Evolutionary conservation across 2,888 invertebrate genomes (phyloP).

Genomic region (Steinernema carpocapsae): DNA sequence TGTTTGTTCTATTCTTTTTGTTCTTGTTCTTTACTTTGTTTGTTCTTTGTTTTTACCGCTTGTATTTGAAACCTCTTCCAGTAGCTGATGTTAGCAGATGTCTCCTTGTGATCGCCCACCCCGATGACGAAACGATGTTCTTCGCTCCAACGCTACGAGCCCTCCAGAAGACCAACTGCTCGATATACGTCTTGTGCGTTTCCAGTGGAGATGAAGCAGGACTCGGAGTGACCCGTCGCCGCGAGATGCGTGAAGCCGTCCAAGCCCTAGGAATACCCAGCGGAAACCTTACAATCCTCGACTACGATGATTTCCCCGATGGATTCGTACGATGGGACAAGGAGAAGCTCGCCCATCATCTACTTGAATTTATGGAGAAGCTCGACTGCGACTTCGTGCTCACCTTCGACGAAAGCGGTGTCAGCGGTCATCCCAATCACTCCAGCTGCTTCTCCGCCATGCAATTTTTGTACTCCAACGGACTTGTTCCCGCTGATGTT

Average conservation of each 20-base stretch:
- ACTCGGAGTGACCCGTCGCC: slow-evolving; percentile 74
- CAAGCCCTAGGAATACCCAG: slow-evolving; percentile 80
- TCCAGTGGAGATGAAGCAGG: slow-evolving; percentile 48
- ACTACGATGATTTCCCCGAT: slow-evolving; percentile 77
- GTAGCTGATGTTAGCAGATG: slow-evolving; percentile 35
- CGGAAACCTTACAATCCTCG: slow-evolving; percentile 77
- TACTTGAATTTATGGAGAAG: slow-evolving; percentile 45
- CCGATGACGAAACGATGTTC: slow-evolving; percentile 99
- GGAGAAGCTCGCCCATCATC: slow-evolving; percentile 38
- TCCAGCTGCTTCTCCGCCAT: slow-evolving; percentile 57
- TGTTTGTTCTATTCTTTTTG: background rate
- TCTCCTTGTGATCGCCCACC: slow-evolving; percentile 88
- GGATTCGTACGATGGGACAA: slow-evolving; percentile 72
- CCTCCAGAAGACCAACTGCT: slow-evolving; percentile 38
- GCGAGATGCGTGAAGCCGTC: slow-evolving; percentile 84
- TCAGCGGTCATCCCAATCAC: slow-evolving; percentile 91
- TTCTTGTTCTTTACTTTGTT: slow-evolving; percentile 10
- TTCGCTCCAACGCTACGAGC: slow-evolving; percentile 79
- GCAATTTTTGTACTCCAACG: slow-evolving; percentile 53
- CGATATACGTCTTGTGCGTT: slow-evolving; percentile 55
- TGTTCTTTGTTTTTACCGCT: slow-evolving; percentile 11
- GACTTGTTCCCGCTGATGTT: slow-evolving; percentile 54
- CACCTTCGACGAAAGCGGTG: slow-evolving; percentile 91
- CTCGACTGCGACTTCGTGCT: slow-evolving; percentile 74
- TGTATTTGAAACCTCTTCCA: slow-evolving; percentile 36